Conservation (phyloP, 1,140 invertebrate species). For the Procambarus clarkii region DNA sequence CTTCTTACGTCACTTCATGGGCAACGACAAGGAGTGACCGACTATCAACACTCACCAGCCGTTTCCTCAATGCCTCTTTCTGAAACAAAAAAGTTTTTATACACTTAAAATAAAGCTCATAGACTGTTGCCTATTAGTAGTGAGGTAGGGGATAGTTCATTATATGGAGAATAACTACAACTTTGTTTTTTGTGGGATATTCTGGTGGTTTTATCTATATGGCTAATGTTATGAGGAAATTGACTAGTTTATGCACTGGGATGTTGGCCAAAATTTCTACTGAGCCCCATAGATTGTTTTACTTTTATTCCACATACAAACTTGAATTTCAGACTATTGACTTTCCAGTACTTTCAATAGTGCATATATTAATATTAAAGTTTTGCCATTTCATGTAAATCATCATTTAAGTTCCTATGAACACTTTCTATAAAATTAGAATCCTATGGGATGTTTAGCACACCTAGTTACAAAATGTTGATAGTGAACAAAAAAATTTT, state of each 20-base stretch:
- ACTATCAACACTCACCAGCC: neutral
- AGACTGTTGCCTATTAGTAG: slow-evolving; percentile 60
- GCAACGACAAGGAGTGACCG: slow-evolving; percentile 38
- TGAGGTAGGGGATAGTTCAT: neutral
- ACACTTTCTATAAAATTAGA: too few relatives aligned
- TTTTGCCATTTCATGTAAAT: too few relatives aligned
- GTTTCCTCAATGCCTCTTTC: slow-evolving; percentile 23
- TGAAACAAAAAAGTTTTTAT: slow-evolving; percentile 41
- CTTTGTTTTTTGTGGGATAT: neutral
- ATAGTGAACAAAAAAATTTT: too few relatives aligned
- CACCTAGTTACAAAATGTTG: too few relatives aligned
- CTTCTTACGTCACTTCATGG: slow-evolving; percentile 79
- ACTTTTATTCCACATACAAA: neutral
- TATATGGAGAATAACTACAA: neutral
- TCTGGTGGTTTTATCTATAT: neutral
- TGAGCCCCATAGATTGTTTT: neutral
- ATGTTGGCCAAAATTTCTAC: neutral
- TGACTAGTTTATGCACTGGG: neutral
- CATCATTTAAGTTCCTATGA: too few relatives aligned
- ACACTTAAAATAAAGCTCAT: slow-evolving; percentile 57
- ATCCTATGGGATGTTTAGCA: too few relatives aligned
- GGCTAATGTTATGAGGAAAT: neutral
- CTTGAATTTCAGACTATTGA: too few relatives aligned
- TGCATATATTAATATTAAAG: too few relatives aligned
- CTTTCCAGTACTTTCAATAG: too few relatives aligned